Conservation (phyloP, 2,888 invertebrate genomes). For the Epirrhoe tristata region DNA sequence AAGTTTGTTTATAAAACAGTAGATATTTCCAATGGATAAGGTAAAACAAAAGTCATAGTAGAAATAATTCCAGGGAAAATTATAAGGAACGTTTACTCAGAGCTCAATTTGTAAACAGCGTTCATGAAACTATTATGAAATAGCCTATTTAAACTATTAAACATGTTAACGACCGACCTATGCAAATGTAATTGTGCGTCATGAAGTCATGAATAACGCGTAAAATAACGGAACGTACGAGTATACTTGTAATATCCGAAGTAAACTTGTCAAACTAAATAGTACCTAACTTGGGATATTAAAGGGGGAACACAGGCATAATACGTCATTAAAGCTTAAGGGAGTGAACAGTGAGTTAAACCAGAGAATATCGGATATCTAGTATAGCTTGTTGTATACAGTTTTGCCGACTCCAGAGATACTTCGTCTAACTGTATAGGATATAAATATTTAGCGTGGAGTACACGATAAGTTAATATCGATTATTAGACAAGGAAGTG, state of each 20-base stretch:
- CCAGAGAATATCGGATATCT: no score
- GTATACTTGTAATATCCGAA: constrained; percentile 13
- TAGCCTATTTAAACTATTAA: constrained; percentile 32
- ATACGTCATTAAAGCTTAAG: no score
- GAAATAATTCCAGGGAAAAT: no score
- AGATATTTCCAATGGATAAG: not conserved
- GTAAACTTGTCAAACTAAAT: not conserved
- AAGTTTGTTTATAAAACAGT: not conserved
- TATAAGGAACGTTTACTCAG: not conserved
- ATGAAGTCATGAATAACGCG: constrained; percentile 42
- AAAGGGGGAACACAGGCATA: no score
- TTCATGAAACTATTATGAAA: constrained; percentile 44
- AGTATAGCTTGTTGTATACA: no score
- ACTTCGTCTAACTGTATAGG: no score
- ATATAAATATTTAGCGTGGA: no score
- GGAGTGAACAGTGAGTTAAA: no score
- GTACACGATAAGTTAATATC: no score
- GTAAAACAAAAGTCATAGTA: not conserved
- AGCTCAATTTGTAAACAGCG: constrained; percentile 16
- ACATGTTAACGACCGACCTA: constrained; percentile 54
- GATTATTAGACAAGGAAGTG: not conserved
- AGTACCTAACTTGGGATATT: not conserved
- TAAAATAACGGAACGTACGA: constrained; percentile 26
- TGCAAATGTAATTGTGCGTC: constrained; percentile 48
- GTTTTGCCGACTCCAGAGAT: no score